Base-by-base conservation (phyloP, 1,140 invertebrate genomes). In the Lordiphosa clarofinis region DNA sequence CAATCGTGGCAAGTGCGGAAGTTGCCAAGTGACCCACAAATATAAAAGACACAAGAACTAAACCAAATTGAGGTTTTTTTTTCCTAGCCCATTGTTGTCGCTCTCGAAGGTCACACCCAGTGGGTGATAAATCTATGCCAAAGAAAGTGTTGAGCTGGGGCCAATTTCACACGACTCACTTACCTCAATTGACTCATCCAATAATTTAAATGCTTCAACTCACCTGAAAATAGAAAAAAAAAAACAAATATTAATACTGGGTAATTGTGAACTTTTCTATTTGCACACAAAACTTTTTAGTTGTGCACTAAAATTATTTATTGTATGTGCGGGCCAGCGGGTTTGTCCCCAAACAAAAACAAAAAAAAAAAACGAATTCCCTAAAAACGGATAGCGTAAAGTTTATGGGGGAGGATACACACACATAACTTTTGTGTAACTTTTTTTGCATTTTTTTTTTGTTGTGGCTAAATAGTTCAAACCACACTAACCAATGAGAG, bases 91-190 rank as follows among this genome's bases (percentile, higher is more conserved):
- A 69, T 69, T 69, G 56, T 68, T 69, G 65, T 69, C 56, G 56
- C 56, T 61, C 44, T 61, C 40, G 65, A 68, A 68, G 56, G 65
- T 69, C 56, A 69, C 49, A 43, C 4, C 31, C 33, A 21, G 54
- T 37, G 64, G 24, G 43, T 35, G 38, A 54, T 58, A 62, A 50
- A 56, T 56, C 55, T 58, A 38, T 28, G 31, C 19, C 33, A 39
- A 57, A 56, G 59, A 67, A 76, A 82, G 76, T 82, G 59, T 61
- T 82, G 67, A 68, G 50, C 55, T 49, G 15, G 56, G 57, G 40
- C 47, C 53, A 65, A 65, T 60, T 82, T 62, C 75, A 46, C 73
- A 74, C 65, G 73, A 72, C 72, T 74, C 64, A 66, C 66, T 72
- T 68, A 59, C 63, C 5, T 13, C 15, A 42, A 42, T 42, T 42